Evolutionary conservation across 2,113 vertebrate genomes (phyloP), one percentile per base, ranked within the genome.

Genomic region (Acinonyx jubatus): DNA sequence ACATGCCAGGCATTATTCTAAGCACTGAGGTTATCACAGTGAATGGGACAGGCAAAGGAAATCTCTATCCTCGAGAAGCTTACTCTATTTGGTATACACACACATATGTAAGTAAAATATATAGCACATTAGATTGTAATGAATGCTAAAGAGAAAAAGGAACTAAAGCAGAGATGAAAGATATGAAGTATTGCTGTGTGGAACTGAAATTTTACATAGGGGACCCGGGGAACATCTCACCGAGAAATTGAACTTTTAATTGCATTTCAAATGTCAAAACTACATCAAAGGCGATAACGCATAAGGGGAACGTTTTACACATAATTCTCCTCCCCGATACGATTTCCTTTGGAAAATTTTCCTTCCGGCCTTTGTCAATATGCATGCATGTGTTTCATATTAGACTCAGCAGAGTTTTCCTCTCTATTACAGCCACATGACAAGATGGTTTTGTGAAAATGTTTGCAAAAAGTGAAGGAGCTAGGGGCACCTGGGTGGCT

Each of bases 211-310:
- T 97, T 80, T 91, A 80, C 27, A 15, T 84, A 61, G 73, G 57
- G 36, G 71, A 92, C 3, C 38, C 16, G 69, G 52, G 69, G 66
- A 92, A 88, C 65, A 80, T 25, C 48, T 97, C 15, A 55, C 38
- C 36, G 13, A 66, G 71, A 95, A 96, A 82, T 13, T 95, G 96
- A 92, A 95, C 57, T 95, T 94, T 87, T 94, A 94, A 95, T 95
- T 95, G 84, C 85, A 91, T 97, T 97, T 88, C 85, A 94, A 91
- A 97, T 90, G 93, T 97, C 94, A 92, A 91, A 96, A 90, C 65
- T 33, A 92, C 85, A 93, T 92, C 88, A 88, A 71, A 96, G 81
- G 80, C 7, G 33, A 86, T 94, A 74, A 92, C 5, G 29, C 71
- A 29, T 31, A 76, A 96, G 36, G 13, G 45, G n/a, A 95, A 84